These are phyloP conservation scores for Phrixothrix hirtus DNA, from an alignment of 2,888 invertebrate species.

Conservation along the genomic window DNA sequence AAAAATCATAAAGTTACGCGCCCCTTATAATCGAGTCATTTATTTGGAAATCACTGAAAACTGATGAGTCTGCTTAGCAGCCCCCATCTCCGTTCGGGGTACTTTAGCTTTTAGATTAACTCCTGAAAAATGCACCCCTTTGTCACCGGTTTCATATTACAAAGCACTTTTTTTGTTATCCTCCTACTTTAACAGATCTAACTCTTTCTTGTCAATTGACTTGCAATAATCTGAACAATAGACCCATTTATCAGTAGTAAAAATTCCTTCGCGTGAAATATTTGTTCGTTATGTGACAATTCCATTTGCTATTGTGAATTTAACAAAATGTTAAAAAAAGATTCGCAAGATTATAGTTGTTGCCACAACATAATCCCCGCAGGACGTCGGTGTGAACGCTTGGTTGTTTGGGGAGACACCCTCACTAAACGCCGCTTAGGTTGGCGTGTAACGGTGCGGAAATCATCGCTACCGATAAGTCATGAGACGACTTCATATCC, in stretches of 20 bases:
- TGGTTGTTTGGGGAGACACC: constrained; percentile 33
- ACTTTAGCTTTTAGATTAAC: constrained; percentile 49
- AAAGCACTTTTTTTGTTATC: constrained; percentile 6
- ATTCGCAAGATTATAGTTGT: constrained; percentile 22
- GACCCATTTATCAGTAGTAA: too few relatives aligned
- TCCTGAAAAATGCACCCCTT: constrained; percentile 45
- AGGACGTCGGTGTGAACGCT: constrained; percentile 32
- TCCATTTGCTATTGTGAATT: too few relatives aligned
- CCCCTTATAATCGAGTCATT: constrained; percentile 39
- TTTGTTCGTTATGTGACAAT: too few relatives aligned
- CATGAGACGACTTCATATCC: constrained; percentile 52
- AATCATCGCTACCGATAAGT: constrained; percentile 55
- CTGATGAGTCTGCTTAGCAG: constrained; percentile 45
- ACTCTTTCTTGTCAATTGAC: constrained; percentile 5
- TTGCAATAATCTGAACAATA: too few relatives aligned
- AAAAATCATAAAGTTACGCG: constrained; percentile 11
- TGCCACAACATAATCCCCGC: constrained; percentile 33
- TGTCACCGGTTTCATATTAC: constrained; percentile 28
- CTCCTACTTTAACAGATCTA: constrained; percentile 1
- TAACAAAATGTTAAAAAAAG: too few relatives aligned
- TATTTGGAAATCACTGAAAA: constrained; percentile 48
- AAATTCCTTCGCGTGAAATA: too few relatives aligned
- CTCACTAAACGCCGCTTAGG: constrained; percentile 43
- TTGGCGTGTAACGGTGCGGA: constrained; percentile 53
- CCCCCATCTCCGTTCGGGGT: constrained; percentile 43